Evolutionary conservation across 2,888 invertebrate genomes (phyloP), one percentile per base, ranked within the genome.

Genomic region (Agelastica alni): DNA sequence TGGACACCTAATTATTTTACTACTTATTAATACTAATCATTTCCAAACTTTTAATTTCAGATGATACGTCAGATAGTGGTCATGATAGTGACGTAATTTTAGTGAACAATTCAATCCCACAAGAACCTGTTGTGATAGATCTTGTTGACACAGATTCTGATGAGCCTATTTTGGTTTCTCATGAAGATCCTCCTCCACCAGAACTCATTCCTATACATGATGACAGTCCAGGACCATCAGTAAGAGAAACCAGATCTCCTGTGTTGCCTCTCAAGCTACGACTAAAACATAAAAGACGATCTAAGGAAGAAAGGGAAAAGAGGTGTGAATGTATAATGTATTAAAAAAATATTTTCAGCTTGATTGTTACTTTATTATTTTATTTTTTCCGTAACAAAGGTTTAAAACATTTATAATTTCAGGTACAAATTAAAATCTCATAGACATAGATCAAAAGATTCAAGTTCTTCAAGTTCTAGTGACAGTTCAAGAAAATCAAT

Each of bases 61-160:
- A 67, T 51, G 60, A 67, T 39, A 63, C 71, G 34, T 69, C 71
- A 2, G 74, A 73, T 46, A 68, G 69, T 46, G 71, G 72, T 18
- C 68, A 71, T 31, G 74, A 75, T 41, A 76, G 75, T 59, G 77
- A 77, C 55, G 75, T 76, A 4, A 67, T 73, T 31, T 62, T 76
- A 41, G 71, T 77, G 2, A 69, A 62, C 31, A 61, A 62, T 36
- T 59, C 62, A 20, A 59, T 61, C 57, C 61, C 60, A 2, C 42
- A 59, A n/a, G 65, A 68, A 45, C 69, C 70, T 7, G 64, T 69
- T n/a, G 64, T 70, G 1, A 71, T 71, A 14, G 66, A 67, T 54
- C 52, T 72, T 28, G 58, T 69, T 6, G 68, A 71, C 30, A 66
- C 66, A 5, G 70, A 72, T 56, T 69, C 71, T 5, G 70, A 73